These are phyloP conservation scores for Pao palembangensis DNA, from an alignment of 2,113 vertebrate genomes.

Conservation along the genomic window DNA sequence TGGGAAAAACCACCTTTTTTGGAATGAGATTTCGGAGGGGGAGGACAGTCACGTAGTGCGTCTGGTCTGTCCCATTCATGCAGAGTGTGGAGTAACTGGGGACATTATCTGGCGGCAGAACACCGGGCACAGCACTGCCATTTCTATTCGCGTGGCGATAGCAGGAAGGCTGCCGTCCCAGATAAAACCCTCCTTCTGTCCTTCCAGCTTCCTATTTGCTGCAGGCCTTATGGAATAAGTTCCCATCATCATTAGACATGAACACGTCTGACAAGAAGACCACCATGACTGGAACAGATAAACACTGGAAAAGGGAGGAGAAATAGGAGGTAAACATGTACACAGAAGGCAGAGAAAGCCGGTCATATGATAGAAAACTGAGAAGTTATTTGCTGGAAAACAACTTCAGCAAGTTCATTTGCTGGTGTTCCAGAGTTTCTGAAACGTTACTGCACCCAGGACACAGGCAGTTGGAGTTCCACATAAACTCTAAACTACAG, in stretches of 20 bases:
- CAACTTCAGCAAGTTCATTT: slow-evolving; percentile 2
- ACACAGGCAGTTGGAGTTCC: no score
- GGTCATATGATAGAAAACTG: slow-evolving; percentile 17
- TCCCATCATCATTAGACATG: slow-evolving; percentile 60
- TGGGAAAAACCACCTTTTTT: neutral
- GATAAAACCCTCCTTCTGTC: slow-evolving; percentile 68
- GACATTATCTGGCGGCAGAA: slow-evolving; percentile 64
- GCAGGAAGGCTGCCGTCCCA: slow-evolving; percentile 63
- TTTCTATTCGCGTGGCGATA: slow-evolving; percentile 65
- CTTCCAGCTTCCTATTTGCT: slow-evolving; percentile 48
- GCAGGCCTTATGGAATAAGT: slow-evolving; percentile 35
- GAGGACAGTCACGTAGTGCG: slow-evolving; percentile 31
- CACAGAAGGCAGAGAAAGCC: slow-evolving; percentile 2
- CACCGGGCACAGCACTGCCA: slow-evolving; percentile 39
- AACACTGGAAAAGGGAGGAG: slow-evolving; percentile 24
- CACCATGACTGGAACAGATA: slow-evolving; percentile 45
- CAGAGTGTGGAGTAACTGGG: slow-evolving; percentile 47
- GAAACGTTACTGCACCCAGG: no score
- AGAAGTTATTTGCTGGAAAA: slow-evolving; percentile 11
- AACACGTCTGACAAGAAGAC: slow-evolving; percentile 50
- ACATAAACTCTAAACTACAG: no score
- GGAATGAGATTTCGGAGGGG: neutral
- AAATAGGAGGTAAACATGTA: slow-evolving; percentile 35
- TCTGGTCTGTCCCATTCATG: slow-evolving; percentile 27
- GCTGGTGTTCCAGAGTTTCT: slow-evolving; percentile 1